Percentiles rank a stretch among this genome's conserved stretches.
Conservation (phyloP, 1,140 invertebrate genomes). For the Drosophila orosa region DNA sequence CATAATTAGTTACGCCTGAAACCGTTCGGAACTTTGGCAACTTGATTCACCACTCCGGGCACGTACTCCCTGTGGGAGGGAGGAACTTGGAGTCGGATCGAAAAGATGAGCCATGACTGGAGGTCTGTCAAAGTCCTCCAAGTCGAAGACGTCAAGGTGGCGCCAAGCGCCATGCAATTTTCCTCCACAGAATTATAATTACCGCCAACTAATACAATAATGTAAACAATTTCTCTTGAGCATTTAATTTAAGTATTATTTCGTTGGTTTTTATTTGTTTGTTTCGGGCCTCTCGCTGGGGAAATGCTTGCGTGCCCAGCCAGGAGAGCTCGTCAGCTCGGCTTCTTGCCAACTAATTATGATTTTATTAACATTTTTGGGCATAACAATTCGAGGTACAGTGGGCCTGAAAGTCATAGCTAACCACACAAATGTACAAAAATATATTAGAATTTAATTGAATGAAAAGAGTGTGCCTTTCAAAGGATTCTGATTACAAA, state of each 20-base stretch:
- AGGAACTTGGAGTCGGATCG: constrained; percentile 4
- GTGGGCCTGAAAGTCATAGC: constrained; percentile 1
- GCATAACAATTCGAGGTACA: constrained; percentile 57
- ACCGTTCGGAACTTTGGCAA: constrained; percentile 46
- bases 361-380: constrained; percentile 73
- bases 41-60: constrained; percentile 17
- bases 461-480: neutral
- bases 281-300: constrained; percentile 11
- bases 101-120: neutral
- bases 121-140: constrained; percentile 70
- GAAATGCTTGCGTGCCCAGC: constrained; percentile 58
- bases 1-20: constrained; percentile 46
- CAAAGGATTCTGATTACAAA: neutral
- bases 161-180: constrained; percentile 69
- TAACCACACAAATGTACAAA: neutral
- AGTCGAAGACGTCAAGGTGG: constrained; percentile 62
- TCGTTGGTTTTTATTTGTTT: constrained; percentile 21
- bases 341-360: constrained; percentile 36
- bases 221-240: constrained; percentile 49
- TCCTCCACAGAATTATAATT: constrained; percentile 50
- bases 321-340: constrained; percentile 38
- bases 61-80: constrained; percentile 15
- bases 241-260: constrained; percentile 51
- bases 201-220: constrained; percentile 64
- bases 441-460: too few species aligned